These are phyloP conservation scores for Philaenus spumarius DNA, from an alignment of 1,140 invertebrate genomes.

Conservation along the genomic window DNA sequence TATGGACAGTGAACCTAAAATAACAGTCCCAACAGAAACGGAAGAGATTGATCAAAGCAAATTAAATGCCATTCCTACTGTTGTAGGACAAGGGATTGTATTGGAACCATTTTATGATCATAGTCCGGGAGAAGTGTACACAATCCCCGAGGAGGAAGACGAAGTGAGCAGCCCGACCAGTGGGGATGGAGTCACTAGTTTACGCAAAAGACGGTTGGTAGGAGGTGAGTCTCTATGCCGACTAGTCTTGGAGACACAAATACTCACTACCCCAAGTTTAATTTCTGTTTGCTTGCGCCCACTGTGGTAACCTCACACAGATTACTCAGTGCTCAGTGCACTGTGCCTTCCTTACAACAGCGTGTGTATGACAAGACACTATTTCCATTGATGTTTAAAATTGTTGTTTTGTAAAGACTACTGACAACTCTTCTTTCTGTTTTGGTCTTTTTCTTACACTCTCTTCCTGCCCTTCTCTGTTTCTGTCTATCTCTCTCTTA, in stretches of 20 bases:
- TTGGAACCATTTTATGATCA: slow-evolving; percentile 41
- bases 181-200: slow-evolving; percentile 42
- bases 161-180: slow-evolving; percentile 45
- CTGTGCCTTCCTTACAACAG: too few species aligned
- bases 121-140: slow-evolving; percentile 47
- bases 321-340: too few species aligned
- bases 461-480: background rate
- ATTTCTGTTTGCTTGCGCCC: too few species aligned
- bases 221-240: slow-evolving; percentile 24
- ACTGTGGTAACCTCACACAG: too few species aligned
- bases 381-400: too few species aligned
- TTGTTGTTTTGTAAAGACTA: too few species aligned
- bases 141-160: slow-evolving; percentile 49
- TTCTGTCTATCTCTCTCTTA: background rate
- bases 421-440: too few species aligned
- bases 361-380: too few species aligned
- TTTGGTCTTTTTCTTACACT: too few species aligned
- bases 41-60: slow-evolving; percentile 8
- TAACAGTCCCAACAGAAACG: slow-evolving; percentile 5
- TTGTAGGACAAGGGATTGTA: background rate
- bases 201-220: slow-evolving; percentile 34
- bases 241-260: too few species aligned
- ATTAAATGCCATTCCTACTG: slow-evolving; percentile 2
- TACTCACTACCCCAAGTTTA: too few species aligned
- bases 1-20: slow-evolving; percentile 1